These are phyloP conservation scores for Autographa gamma DNA, from an alignment of 2,888 invertebrate species.

Conservation along the genomic window DNA sequence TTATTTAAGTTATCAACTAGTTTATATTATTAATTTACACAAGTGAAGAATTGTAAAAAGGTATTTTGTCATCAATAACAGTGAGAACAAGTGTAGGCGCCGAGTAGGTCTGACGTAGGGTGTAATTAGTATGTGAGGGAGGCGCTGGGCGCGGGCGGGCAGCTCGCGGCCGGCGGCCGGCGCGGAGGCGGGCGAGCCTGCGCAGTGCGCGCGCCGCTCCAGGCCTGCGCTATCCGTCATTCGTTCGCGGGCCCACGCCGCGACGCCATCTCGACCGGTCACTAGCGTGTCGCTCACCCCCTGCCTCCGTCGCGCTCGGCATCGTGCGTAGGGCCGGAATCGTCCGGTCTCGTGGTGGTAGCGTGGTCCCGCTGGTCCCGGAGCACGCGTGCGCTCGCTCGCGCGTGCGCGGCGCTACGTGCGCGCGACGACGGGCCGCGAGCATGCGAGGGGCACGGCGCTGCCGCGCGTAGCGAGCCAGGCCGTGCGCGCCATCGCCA, in stretches of 20 bases:
- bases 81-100: conserved; percentile 33
- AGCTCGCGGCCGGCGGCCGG: conserved; percentile 48
- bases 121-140: conserved; percentile 77
- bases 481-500: conserved; percentile 92
- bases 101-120: conserved; percentile 70
- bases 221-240: conserved; percentile 82
- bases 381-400: conserved; percentile 84
- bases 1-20: too few relatives aligned
- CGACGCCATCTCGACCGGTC: conserved; percentile 72
- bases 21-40: too few relatives aligned
- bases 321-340: conserved; percentile 54
- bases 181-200: conserved; percentile 69
- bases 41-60: background rate
- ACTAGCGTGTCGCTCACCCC: conserved; percentile 50
- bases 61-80: background rate
- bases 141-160: conserved; percentile 65
- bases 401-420: conserved; percentile 84
- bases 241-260: conserved; percentile 82
- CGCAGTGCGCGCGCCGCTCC: conserved; percentile 75
- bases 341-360: conserved; percentile 67
- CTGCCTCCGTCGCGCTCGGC: conserved; percentile 41
- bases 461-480: conserved; percentile 91
- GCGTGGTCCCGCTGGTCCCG: conserved; percentile 62
- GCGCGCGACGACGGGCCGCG: conserved; percentile 88
- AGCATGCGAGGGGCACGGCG: conserved; percentile 89